These are phyloP conservation scores for Macaria notata DNA, from an alignment of 2,888 invertebrate genomes.

Conservation along the genomic window DNA sequence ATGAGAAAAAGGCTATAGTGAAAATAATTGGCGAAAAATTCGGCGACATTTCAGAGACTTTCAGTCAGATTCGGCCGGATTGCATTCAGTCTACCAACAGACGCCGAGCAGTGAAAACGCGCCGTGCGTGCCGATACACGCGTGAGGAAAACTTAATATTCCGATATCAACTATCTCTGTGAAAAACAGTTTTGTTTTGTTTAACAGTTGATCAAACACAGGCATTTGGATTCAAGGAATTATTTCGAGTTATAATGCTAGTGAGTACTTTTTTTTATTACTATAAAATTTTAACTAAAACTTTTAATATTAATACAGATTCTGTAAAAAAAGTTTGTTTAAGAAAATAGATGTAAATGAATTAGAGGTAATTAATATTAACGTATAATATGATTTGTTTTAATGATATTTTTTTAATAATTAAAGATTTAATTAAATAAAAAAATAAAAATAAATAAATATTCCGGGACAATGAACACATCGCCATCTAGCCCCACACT, in stretches of 20 bases:
- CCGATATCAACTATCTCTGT: conserved; percentile 6
- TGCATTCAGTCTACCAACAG: conserved; percentile 14
- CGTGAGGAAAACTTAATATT: conserved; percentile 2
- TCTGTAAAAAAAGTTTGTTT: too few species aligned
- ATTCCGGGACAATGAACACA: too few species aligned
- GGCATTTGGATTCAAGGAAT: conserved; percentile 5
- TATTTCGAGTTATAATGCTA: conserved; percentile 12
- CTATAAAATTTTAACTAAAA: background rate
- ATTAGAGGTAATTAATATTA: too few species aligned
- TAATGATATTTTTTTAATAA: too few species aligned
- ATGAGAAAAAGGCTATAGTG: too few species aligned
- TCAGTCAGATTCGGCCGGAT: conserved; percentile 1
- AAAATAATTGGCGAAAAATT: background rate
- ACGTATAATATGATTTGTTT: too few species aligned
- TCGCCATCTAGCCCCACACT: too few species aligned
- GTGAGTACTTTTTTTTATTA: conserved; percentile 9
- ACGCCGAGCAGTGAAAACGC: conserved; percentile 10
- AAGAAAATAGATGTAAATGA: too few species aligned
- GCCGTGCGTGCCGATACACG: background rate
- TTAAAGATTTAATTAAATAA: too few species aligned
- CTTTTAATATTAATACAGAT: too few species aligned
- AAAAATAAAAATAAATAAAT: too few species aligned
- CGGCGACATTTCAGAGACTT: conserved; percentile 6
- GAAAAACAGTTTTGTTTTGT: conserved; percentile 1
- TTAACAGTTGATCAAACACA: conserved; percentile 8